A percentile compares a stretch with the other conserved stretches of the same genome.
These are phyloP conservation scores for Sinocyclocheilus grahami DNA, from an alignment of 2,113 vertebrate species.

Conservation along the genomic window DNA sequence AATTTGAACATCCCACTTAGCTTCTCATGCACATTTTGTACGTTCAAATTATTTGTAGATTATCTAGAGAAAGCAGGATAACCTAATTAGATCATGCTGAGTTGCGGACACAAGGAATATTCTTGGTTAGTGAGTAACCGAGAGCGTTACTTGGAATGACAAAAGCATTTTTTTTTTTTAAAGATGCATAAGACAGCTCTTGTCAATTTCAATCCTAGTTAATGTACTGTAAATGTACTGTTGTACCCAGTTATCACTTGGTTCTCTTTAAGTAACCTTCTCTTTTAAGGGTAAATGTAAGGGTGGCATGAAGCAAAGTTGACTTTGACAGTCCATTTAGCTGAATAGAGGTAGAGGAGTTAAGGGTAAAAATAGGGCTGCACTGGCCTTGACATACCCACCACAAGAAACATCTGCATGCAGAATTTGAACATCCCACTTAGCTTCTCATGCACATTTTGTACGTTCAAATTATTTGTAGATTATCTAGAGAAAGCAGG, in stretches of 20 bases:
- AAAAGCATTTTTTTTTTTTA: too few species aligned
- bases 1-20: conserved; percentile 63
- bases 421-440: conserved; percentile 66
- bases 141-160: too few species aligned
- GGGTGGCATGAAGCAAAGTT: conserved; percentile 60
- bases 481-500: conserved; percentile 69
- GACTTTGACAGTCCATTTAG: conserved; percentile 70
- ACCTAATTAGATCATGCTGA: conserved; percentile 61
- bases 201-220: not conserved
- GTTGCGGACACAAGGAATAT: not conserved
- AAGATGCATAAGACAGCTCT: not conserved
- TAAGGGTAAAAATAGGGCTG: conserved; percentile 77
- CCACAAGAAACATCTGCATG: conserved; percentile 78
- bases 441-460: conserved; percentile 71
- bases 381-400: conserved; percentile 70
- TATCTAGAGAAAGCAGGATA: conserved; percentile 68
- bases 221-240: not conserved
- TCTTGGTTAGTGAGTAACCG: too few species aligned
- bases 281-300: not conserved
- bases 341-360: conserved; percentile 72
- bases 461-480: conserved; percentile 72
- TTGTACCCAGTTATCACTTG: not conserved
- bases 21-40: conserved; percentile 73
- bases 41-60: conserved; percentile 72
- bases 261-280: not conserved